These are phyloP conservation scores for Myotis daubentonii DNA, from an alignment of 2,797 vertebrate species.

Conservation along the genomic window DNA sequence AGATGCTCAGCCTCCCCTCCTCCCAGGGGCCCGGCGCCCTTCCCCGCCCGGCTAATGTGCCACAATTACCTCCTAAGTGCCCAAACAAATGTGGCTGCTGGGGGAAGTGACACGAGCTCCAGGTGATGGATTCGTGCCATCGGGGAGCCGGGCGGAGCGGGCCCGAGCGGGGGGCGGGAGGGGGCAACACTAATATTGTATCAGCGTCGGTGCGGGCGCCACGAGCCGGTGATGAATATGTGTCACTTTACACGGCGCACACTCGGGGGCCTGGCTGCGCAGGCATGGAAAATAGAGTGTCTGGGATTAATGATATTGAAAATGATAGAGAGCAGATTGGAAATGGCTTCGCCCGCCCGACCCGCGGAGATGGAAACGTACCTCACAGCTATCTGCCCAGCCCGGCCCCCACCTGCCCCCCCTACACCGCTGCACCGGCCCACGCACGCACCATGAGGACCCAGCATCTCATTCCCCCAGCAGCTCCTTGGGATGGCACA, in stretches of 20 bases:
- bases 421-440: constrained; percentile 36
- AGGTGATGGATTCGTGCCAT: constrained; percentile 99
- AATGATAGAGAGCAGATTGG: constrained; percentile 99
- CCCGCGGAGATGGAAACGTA: constrained; percentile 94
- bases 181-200: constrained; percentile 98
- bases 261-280: constrained; percentile 93
- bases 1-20: constrained; percentile 1
- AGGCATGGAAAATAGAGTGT: constrained; percentile 97
- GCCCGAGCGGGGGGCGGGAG: constrained; percentile 82
- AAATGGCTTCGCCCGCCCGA: constrained; percentile 96
- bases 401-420: constrained; percentile 80
- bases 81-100: constrained; percentile 99
- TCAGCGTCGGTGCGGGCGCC: constrained; percentile 87
- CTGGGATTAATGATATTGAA: constrained; percentile 99
- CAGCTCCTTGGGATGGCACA: not conserved
- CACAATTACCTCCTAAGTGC: constrained; percentile 99
- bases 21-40: constrained; percentile 52
- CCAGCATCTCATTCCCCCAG: not conserved
- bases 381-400: constrained; percentile 87
- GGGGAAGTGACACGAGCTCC: constrained; percentile 99
- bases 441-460: not conserved
- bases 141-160: constrained; percentile 87
- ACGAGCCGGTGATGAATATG: constrained; percentile 91
- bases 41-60: constrained; percentile 92
- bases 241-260: constrained; percentile 91